These are phyloP conservation scores for Troides oblongomaculatus DNA, from an alignment of 2,888 invertebrate species.

Conservation along the genomic window DNA sequence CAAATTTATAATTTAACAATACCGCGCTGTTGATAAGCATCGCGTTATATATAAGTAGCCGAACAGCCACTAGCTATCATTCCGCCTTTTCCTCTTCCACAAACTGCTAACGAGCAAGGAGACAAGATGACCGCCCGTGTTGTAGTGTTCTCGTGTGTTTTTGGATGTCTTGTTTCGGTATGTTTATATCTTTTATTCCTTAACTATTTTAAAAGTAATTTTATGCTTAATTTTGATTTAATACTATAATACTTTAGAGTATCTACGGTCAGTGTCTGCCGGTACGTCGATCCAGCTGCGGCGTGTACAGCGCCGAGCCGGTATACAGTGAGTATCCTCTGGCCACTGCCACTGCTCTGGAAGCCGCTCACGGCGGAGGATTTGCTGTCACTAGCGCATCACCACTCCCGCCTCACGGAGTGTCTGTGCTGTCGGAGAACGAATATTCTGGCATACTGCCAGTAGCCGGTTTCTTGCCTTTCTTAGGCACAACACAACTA, in stretches of 20 bases:
- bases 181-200: neutral
- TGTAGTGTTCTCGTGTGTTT: neutral
- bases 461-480: conserved; percentile 37
- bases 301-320: neutral
- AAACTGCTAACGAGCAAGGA: neutral
- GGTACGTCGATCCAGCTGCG: neutral
- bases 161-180: neutral
- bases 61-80: too few relatives aligned
- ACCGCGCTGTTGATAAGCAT: too few relatives aligned
- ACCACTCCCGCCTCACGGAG: conserved; percentile 10
- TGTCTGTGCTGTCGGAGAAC: conserved; percentile 37
- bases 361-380: conserved; percentile 17
- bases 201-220: neutral
- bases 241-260: conserved; percentile 2
- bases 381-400: conserved; percentile 19
- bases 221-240: neutral
- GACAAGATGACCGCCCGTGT: neutral
- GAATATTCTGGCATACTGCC: conserved; percentile 39
- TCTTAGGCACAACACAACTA: conserved; percentile 35
- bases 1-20: too few relatives aligned
- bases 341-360: neutral
- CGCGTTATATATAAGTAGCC: too few relatives aligned
- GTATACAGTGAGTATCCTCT: neutral
- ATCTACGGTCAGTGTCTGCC: neutral
- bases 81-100: neutral